A percentile compares a stretch with the other conserved stretches of the same genome.
phyloP scores from a whole-genome alignment of 2,888 invertebrate genomes.

The Poecilus cupreus region DNA sequence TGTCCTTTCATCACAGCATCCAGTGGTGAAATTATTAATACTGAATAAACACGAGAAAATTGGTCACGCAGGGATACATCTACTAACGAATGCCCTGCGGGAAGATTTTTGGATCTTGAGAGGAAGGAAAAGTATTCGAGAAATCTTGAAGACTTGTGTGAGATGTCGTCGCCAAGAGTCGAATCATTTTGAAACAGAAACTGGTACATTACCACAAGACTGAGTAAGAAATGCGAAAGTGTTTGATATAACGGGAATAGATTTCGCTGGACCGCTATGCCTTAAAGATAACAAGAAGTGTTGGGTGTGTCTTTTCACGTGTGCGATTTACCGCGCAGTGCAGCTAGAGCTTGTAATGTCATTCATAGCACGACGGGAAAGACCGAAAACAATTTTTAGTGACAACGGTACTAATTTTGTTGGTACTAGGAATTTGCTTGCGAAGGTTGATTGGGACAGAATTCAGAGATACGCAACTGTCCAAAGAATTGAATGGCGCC shows the following conservation, averaged over 20 bases:
- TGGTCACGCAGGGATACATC: slow-evolving; percentile 59
- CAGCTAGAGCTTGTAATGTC: slow-evolving; percentile 68
- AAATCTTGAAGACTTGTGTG: slow-evolving; percentile 1
- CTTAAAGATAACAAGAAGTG: slow-evolving; percentile 62
- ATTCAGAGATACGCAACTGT: neutral
- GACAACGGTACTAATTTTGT: neutral
- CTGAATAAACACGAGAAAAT: slow-evolving; percentile 44
- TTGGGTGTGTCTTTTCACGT: slow-evolving; percentile 68
- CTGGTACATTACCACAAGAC: neutral
- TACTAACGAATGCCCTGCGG: slow-evolving; percentile 60
- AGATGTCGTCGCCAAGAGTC: neutral
- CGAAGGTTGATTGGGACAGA: neutral
- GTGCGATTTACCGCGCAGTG: slow-evolving; percentile 66
- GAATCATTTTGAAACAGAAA: neutral
- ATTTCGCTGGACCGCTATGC: slow-evolving; percentile 67
- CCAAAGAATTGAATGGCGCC: slow-evolving; percentile 62
- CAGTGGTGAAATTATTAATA: slow-evolving; percentile 61
- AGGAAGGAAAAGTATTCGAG: slow-evolving; percentile 4
- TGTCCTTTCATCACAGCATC: neutral
- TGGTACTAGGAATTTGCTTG: neutral
- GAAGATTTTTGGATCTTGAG: slow-evolving; percentile 63
- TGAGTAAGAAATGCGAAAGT: slow-evolving; percentile 10
- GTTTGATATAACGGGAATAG: slow-evolving; percentile 63
- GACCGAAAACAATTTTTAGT: neutral
- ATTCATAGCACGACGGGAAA: slow-evolving; percentile 56